phyloP scores from a whole-genome alignment of 2,888 invertebrate genomes.

The Xylophagus ater region DNA sequence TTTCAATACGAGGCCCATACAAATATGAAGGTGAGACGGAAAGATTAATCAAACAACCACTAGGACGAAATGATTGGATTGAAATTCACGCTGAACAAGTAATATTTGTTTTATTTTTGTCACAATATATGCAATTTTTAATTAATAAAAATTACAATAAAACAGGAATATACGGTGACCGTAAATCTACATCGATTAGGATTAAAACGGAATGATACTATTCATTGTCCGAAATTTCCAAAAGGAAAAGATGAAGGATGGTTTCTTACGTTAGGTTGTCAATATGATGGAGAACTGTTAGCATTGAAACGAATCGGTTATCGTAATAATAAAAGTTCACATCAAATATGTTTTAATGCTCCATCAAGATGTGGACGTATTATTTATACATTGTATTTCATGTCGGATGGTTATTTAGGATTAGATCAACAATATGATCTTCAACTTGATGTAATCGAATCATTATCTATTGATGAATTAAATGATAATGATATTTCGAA shows the following conservation, averaged over 20 bases:
- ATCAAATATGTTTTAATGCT: conserved; percentile 50
- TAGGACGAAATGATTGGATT: conserved; percentile 43
- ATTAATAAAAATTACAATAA: conserved; percentile 1
- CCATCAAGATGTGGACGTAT: conserved; percentile 59
- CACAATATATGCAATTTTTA: background rate
- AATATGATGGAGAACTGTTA: conserved; percentile 57
- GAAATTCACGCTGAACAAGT: conserved; percentile 55
- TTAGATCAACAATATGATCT: conserved; percentile 79
- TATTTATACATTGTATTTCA: conserved; percentile 67
- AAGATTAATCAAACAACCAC: conserved; percentile 34
- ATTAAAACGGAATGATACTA: conserved; percentile 48
- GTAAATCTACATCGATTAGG: conserved; percentile 47
- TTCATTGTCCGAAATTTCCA: conserved; percentile 75
- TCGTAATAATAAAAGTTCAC: conserved; percentile 40
- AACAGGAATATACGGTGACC: conserved; percentile 55
- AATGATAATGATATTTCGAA: background rate
- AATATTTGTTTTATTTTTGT: conserved; percentile 1
- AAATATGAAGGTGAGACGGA: conserved; percentile 25
- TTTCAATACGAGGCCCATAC: conserved; percentile 48
- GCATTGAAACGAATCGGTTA: conserved; percentile 67
- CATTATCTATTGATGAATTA: background rate
- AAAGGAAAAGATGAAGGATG: conserved; percentile 94
- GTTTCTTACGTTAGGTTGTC: conserved; percentile 76
- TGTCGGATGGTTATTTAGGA: conserved; percentile 89
- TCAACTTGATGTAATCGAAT: conserved; percentile 41